These are phyloP conservation scores for Colius striatus DNA, from an alignment of 2,113 vertebrate species.

Conservation along the genomic window DNA sequence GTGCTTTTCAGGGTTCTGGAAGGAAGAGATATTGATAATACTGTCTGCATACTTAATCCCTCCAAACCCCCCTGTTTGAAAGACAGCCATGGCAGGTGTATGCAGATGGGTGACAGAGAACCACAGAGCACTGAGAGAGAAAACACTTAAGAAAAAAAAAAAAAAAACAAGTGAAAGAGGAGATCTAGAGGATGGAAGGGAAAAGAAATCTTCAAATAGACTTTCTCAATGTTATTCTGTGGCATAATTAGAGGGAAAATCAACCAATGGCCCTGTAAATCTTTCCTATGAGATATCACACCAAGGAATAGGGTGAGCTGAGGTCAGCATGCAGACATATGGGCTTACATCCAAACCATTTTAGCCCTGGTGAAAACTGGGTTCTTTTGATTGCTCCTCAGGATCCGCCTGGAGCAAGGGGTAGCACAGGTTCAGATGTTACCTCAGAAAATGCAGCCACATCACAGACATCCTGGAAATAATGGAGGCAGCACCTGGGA, in stretches of 20 bases:
- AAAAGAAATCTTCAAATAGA: not conserved
- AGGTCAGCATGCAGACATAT: not conserved
- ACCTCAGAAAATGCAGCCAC: not conserved
- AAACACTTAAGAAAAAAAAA: not conserved
- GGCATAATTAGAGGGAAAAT: not conserved
- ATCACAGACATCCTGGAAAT: not conserved
- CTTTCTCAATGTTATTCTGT: not conserved
- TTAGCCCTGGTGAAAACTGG: not conserved
- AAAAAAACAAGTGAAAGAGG: not conserved
- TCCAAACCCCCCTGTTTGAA: not conserved
- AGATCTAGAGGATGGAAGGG: not conserved
- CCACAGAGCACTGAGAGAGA: not conserved
- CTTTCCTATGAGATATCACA: not conserved
- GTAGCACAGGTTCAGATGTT: not conserved
- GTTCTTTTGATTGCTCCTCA: not conserved
- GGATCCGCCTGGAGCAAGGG: not conserved
- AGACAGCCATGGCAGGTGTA: not conserved
- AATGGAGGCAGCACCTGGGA: not conserved
- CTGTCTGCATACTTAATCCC: not conserved
- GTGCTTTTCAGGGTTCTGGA: not conserved
- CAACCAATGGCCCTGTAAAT: not conserved
- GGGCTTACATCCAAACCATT: not conserved
- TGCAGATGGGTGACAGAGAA: not conserved
- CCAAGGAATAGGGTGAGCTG: not conserved
- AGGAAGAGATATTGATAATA: not conserved